phyloP scores from a whole-genome alignment of 2,797 vertebrate genomes.

The Coracias cyanogaster region DNA sequence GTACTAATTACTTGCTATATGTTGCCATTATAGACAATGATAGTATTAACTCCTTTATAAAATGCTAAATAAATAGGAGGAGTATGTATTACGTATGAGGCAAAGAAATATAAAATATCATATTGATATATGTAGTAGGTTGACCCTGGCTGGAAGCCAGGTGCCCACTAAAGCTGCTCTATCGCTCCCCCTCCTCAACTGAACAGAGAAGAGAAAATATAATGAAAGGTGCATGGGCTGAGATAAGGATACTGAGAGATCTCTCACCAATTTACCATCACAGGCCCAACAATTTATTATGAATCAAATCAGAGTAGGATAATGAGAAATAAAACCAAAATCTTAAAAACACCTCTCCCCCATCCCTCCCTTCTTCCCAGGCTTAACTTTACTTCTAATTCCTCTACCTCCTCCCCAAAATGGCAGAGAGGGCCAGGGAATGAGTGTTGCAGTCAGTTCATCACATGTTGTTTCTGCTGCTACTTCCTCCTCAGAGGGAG shows the following conservation, averaged over 20 bases:
- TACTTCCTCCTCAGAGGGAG: neutral
- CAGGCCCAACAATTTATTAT: rapidly evolving
- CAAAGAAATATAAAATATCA: neutral
- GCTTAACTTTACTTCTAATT: neutral
- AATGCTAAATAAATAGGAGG: neutral
- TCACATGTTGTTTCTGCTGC: rapidly evolving
- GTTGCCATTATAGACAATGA: neutral
- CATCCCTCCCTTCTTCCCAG: neutral
- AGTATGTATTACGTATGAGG: neutral
- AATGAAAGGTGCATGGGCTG: neutral
- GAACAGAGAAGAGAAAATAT: neutral
- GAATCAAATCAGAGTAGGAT: neutral
- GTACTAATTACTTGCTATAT: neutral
- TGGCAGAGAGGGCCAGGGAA: rapidly evolving
- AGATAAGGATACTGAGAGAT: neutral
- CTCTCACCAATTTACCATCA: neutral
- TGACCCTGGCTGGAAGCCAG: too few relatives aligned
- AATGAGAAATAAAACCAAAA: neutral
- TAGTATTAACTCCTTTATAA: neutral
- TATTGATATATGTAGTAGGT: neutral
- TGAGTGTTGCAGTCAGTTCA: neutral
- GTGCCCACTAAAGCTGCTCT: neutral
- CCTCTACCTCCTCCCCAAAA: neutral
- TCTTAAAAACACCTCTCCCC: neutral
- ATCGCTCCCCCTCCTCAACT: neutral